Base-by-base conservation (phyloP, 2,888 invertebrate species). In the Yponomeuta sedellus region DNA sequence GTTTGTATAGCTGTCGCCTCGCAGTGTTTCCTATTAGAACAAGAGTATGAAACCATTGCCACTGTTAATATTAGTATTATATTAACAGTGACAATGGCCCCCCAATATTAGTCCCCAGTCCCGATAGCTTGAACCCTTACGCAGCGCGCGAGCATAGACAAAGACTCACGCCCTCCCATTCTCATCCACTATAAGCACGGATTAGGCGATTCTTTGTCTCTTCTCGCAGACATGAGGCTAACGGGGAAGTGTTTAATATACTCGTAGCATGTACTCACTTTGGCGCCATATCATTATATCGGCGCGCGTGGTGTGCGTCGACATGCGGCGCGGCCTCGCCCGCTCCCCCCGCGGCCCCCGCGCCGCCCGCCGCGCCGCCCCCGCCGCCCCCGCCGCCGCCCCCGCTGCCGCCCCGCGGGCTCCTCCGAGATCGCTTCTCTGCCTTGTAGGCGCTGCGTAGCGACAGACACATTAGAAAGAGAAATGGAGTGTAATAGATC, bases 241-340 rank as follows among this genome's bases (percentile, higher is more conserved):
- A 5, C 5, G 25, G 3, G 25, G 25, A 25, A 5, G 25, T 2
- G 2, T 25, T 25, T 1, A 25, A n/a, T n/a, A n/a, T n/a, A n/a
- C n/a, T n/a, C n/a, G n/a, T n/a, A 5, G 25, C 5, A 25, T 25
- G 67, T 78, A 94, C 95, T 95, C 92, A 96, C 96, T 96, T 96
- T 83, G 96, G 96, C 81, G 96, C 96, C 94, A 96, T 95, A 87
- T 96, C 96, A 83, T 95, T 94, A 91, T 96, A 96, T 88, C 89
- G 79, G 88, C 89, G 88, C 96, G 94, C 78, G 95, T 94, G 83
- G 85, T 85, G 86, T 82, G 95, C 94, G 86, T 87, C 88, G 85
- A 80, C 70, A 77, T 85, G 76, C 81, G 86, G 83, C 80, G 92
- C 92, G 77, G 86, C 82, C 72, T 80, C 80, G 70, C 79, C 80